phyloP scores from a whole-genome alignment of 2,113 vertebrate species.

The Tonatia bakeri region DNA sequence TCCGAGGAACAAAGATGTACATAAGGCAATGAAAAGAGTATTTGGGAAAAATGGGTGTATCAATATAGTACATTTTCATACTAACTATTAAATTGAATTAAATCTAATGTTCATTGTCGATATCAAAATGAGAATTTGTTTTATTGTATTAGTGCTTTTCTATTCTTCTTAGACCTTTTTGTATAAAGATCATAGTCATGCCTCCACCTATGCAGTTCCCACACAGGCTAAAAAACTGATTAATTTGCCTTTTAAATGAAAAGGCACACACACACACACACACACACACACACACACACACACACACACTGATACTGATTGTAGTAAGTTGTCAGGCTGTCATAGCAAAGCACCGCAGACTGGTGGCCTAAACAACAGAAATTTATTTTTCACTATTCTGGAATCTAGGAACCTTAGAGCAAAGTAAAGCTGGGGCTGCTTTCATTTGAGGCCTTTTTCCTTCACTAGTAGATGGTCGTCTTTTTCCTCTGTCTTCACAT shows the following conservation, averaged over 20 bases:
- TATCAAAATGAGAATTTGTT: not conserved
- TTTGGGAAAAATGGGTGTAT: too few relatives aligned
- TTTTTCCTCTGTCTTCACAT: not conserved
- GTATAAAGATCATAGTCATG: not conserved
- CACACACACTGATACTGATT: not conserved
- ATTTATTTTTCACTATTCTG: too few relatives aligned
- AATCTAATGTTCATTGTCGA: too few relatives aligned
- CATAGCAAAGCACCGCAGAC: not conserved
- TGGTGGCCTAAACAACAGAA: not conserved
- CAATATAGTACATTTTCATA: not conserved
- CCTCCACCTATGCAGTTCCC: not conserved
- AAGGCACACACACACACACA: too few relatives aligned
- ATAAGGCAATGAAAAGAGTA: not conserved
- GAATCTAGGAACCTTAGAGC: not conserved
- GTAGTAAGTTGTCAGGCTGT: not conserved
- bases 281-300: not conserved
- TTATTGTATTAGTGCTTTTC: not conserved
- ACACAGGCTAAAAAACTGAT: not conserved
- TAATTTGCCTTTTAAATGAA: not conserved
- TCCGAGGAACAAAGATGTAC: conserved; percentile 52
- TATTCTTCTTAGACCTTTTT: not conserved
- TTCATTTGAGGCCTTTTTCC: not conserved
- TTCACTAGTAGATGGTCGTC: not conserved
- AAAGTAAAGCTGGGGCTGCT: not conserved
- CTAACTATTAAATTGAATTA: too few relatives aligned